Percentiles rank a stretch among this genome's conserved stretches.
Conservation (phyloP, 2,113 vertebrate genomes). For the Siniperca chuatsi region DNA sequence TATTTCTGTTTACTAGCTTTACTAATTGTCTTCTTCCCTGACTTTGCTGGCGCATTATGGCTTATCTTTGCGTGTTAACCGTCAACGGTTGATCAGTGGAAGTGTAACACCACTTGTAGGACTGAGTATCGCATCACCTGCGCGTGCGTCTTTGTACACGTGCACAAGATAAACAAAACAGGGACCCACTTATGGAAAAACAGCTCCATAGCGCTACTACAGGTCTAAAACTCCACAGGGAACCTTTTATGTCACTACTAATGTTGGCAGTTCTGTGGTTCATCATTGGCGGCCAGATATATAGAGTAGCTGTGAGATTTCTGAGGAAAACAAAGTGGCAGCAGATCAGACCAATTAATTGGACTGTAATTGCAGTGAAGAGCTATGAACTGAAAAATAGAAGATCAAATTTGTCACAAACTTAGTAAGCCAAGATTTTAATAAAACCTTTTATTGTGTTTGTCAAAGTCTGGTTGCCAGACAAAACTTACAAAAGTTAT, state of each 20-base stretch:
- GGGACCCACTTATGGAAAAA: no score
- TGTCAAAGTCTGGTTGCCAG: conserved; percentile 87
- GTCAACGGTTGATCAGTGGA: background rate
- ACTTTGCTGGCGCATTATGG: background rate
- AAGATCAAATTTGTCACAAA: background rate
- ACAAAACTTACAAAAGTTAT: conserved; percentile 86
- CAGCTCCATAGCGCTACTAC: no score
- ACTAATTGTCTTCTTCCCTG: background rate
- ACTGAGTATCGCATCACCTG: background rate
- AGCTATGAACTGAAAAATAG: background rate
- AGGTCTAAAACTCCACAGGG: background rate
- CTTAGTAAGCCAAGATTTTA: conserved; percentile 27
- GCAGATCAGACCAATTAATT: background rate
- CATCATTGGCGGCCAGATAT: background rate
- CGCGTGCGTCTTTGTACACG: no score
- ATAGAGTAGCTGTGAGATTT: background rate
- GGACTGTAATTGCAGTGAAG: background rate
- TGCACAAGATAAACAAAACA: no score
- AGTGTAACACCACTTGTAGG: background rate
- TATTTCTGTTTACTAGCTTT: background rate
- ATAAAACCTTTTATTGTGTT: conserved; percentile 83
- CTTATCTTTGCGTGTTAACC: background rate
- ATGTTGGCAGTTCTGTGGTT: background rate
- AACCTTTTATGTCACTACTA: background rate
- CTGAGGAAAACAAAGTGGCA: background rate